Evolutionary conservation across 2,888 invertebrate genomes (phyloP).

Genomic region (Drosophila borborema): DNA sequence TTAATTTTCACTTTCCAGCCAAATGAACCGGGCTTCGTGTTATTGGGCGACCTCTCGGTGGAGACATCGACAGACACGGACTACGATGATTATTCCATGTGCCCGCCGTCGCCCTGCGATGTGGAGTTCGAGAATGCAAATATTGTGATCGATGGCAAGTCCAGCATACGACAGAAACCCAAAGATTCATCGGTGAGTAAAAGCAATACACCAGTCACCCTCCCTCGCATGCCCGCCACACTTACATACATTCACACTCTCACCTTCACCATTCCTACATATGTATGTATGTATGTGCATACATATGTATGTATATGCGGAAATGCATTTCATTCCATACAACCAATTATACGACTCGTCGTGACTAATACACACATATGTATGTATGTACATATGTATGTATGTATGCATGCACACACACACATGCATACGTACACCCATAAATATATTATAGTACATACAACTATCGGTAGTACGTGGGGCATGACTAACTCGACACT

Average conservation of each 20-base stretch:
- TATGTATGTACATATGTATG: not conserved
- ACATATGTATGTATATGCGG: not conserved
- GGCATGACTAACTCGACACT: conserved; percentile 46
- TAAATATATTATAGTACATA: not conserved
- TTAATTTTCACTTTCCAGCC: conserved; percentile 84
- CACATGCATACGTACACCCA: not conserved
- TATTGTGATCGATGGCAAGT: conserved; percentile 95
- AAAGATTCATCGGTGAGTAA: conserved; percentile 84
- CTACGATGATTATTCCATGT: conserved; percentile 87
- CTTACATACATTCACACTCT: not conserved
- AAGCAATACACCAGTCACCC: too few relatives aligned
- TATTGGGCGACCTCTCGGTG: conserved; percentile 87
- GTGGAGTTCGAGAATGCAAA: conserved; percentile 95
- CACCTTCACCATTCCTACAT: not conserved
- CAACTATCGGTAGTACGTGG: conserved; percentile 8
- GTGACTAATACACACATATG: conserved; percentile 23
- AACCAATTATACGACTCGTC: not conserved
- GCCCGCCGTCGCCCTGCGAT: conserved; percentile 92
- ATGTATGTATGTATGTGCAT: too few relatives aligned
- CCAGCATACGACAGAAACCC: conserved; percentile 89
- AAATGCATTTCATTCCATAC: conserved; percentile 8
- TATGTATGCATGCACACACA: not conserved
- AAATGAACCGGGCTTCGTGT: conserved; percentile 88
- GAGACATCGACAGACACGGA: conserved; percentile 88
- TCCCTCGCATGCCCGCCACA: not conserved